These are phyloP conservation scores for Volucella bombylans DNA, from an alignment of 2,888 invertebrate species.

Conservation along the genomic window DNA sequence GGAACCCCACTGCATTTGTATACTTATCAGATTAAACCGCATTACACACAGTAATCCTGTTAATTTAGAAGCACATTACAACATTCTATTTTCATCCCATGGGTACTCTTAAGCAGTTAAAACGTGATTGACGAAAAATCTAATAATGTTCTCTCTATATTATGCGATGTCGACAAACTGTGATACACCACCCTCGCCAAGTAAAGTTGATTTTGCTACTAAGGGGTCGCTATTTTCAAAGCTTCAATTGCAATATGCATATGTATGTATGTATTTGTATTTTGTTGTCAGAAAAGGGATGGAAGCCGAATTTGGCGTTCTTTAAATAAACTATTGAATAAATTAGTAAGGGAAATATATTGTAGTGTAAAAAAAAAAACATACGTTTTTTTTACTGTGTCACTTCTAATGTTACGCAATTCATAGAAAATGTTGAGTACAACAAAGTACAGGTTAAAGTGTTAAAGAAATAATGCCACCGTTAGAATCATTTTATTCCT, in stretches of 20 bases:
- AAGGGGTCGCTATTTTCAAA: constrained; percentile 38
- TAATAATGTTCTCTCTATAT: constrained; percentile 44
- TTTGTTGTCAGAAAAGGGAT: constrained; percentile 34
- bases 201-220: constrained; percentile 21
- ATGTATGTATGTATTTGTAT: constrained; percentile 18
- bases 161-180: constrained; percentile 23
- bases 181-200: constrained; percentile 42
- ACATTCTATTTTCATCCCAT: constrained; percentile 30
- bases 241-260: constrained; percentile 39
- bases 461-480: constrained; percentile 21
- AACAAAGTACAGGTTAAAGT: constrained; percentile 7
- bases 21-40: constrained; percentile 59
- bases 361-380: constrained; percentile 4
- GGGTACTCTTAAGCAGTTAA: constrained; percentile 44
- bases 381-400: constrained; percentile 52
- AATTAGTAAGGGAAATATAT: constrained; percentile 4
- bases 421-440: constrained; percentile 29
- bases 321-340: constrained; percentile 12
- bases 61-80: constrained; percentile 31
- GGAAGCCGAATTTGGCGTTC: constrained; percentile 2
- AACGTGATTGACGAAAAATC: constrained; percentile 59
- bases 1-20: constrained; percentile 51
- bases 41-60: constrained; percentile 51
- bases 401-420: constrained; percentile 27
- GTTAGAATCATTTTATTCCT: constrained; percentile 43